Percentiles rank a stretch among this genome's conserved stretches.
Conservation (phyloP, 37 sponge, comb jelly and placozoan species). For the Petrosia ficiformis region DNA sequence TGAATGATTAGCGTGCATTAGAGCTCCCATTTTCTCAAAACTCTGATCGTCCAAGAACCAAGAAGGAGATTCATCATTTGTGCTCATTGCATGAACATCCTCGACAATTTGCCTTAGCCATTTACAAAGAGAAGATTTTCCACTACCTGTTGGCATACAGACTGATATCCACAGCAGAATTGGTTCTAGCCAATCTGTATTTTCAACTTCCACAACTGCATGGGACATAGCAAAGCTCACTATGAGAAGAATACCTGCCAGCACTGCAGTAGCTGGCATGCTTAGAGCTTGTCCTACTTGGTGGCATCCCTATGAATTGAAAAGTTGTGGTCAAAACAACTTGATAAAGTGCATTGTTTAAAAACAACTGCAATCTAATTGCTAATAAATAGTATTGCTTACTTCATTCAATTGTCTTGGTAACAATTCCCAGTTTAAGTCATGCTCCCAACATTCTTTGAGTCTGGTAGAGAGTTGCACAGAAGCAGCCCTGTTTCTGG, state of each 20-base stretch:
- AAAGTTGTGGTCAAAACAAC: neutral
- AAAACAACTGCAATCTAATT: neutral
- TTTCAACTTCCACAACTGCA: slow-evolving; percentile 10
- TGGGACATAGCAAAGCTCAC: slow-evolving; percentile 14
- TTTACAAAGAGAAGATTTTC: slow-evolving; percentile 27
- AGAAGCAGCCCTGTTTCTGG: neutral
- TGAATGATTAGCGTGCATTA: slow-evolving; percentile 16
- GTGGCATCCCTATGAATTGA: slow-evolving; percentile 14
- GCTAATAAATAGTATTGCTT: too few species aligned
- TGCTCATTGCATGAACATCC: neutral
- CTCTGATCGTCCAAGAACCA: slow-evolving; percentile 32
- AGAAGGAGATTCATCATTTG: neutral
- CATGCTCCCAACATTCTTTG: slow-evolving; percentile 10
- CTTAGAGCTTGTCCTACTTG: slow-evolving; percentile 26
- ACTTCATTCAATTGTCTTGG: too few species aligned
- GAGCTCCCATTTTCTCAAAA: slow-evolving; percentile 28
- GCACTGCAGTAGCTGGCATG: slow-evolving; percentile 37
- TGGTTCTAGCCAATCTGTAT: slow-evolving; percentile 43
- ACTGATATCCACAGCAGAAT: slow-evolving; percentile 30
- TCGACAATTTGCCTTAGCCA: slow-evolving; percentile 1
- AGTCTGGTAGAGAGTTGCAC: slow-evolving; percentile 6
- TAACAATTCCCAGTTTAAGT: slow-evolving; percentile 32
- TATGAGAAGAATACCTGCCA: neutral
- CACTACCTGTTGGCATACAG: slow-evolving; percentile 44
- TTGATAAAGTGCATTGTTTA: too few species aligned